Evolutionary conservation across 2,113 vertebrate genomes (phyloP).

Genomic region (Psilopsiagon aurifrons): DNA sequence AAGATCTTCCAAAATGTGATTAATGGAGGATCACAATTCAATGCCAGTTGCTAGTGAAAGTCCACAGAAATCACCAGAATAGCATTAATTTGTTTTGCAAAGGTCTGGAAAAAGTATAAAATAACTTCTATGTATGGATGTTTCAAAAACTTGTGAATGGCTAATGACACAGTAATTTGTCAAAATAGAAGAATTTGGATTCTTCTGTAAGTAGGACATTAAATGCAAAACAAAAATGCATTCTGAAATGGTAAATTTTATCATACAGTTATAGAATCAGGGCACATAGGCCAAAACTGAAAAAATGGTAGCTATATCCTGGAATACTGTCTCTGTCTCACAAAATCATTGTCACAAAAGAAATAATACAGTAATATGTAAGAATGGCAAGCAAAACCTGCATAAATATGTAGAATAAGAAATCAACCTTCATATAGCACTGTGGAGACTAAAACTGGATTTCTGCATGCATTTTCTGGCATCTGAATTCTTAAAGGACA

Average conservation of each 20-base stretch:
- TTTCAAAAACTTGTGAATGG: background rate
- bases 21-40: background rate
- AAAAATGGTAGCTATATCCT: background rate
- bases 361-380: background rate
- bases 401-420: background rate
- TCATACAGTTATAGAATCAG: background rate
- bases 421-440: background rate
- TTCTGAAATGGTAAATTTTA: slow-evolving; percentile 15
- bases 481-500: background rate
- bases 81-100: background rate
- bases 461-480: background rate
- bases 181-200: background rate
- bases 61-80: background rate
- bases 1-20: background rate
- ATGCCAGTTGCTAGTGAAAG: background rate
- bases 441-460: background rate
- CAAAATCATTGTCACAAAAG: background rate
- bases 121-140: background rate
- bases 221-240: background rate
- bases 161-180: background rate
- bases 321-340: background rate
- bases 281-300: background rate
- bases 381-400: background rate
- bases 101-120: background rate
- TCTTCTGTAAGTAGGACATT: background rate